Evolutionary conservation across 30 jellyfish, hydroid and myxozoan genomes (phyloP), one percentile per base, ranked within the genome.

Genomic region (Rhopilema esculentum): DNA sequence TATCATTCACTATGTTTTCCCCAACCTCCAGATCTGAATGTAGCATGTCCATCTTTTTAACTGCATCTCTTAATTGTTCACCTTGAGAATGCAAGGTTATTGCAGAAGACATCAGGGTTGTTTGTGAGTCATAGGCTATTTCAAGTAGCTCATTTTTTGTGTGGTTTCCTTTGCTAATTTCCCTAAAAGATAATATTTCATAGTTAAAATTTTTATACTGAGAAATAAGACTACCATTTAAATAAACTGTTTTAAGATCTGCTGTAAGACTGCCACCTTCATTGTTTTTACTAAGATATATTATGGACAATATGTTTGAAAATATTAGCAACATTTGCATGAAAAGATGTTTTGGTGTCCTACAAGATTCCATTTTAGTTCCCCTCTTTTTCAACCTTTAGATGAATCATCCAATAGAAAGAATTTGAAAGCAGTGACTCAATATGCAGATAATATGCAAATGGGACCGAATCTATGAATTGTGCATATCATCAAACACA

Each of bases 71-170:
- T 4, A 93, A 49, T 80, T 93, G 97, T 63, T 84, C 88, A n/a
- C 98, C 98, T 88, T 93, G 98, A 19, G 90, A 72, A 66, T 93
- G 95, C 70, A 93, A 61, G 24, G 85, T 51, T 32, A 68, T 49
- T 0, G 93, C 96, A 21, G 98, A 95, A 28, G 84, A 79, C 84
- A 74, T 85, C 27, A 93, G 75, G 0, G 96, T 84, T 64, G 75
- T 40, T 64, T 93, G 97, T 15, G 97, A 80, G 16, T 88, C 94
- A 69, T 88, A 89, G 23, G 91, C 96, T 63, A 93, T 83, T 40
- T 88, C 88, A 24, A 92, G 78, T 19, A 92, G 85, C 71, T 86
- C 97, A 82, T 87, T 84, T 28, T 68, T 80, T 49, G 82, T 22
- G 4, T 61, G 51, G 27, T 23, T 66, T n/a, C 49, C 21, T 20